These are phyloP conservation scores for Gonatopus flavifemur DNA, from an alignment of 1,140 invertebrate genomes.

Conservation along the genomic window DNA sequence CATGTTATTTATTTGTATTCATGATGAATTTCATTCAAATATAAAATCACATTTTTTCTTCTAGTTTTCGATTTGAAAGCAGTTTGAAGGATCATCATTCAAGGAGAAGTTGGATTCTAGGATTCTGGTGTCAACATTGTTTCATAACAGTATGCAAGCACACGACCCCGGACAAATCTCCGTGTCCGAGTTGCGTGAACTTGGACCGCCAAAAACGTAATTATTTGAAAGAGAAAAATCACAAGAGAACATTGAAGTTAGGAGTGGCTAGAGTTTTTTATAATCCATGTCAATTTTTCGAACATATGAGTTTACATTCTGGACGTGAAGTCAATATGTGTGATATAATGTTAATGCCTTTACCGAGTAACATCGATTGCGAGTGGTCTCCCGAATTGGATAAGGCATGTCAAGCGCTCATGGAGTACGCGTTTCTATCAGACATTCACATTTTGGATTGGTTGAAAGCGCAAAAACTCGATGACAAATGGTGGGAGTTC, in stretches of 20 bases:
- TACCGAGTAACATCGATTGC: constrained; percentile 29
- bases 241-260: constrained; percentile 27
- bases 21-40: too few species aligned
- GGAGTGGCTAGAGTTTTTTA: constrained; percentile 44
- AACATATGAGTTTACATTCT: constrained; percentile 40
- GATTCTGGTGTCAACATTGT: constrained; percentile 44
- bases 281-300: constrained; percentile 50
- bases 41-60: constrained; percentile 14
- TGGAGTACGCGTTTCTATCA: constrained; percentile 42
- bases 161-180: background rate
- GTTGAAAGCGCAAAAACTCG: constrained; percentile 31
- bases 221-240: constrained; percentile 30
- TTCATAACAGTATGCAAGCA: constrained; percentile 35
- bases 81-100: constrained; percentile 40
- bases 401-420: constrained; percentile 35
- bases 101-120: constrained; percentile 45
- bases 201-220: constrained; percentile 27
- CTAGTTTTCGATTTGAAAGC: constrained; percentile 39
- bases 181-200: constrained; percentile 24
- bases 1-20: too few species aligned
- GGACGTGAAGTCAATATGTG: constrained; percentile 30
- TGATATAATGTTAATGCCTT: constrained; percentile 50
- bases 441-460: constrained; percentile 45
- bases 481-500: constrained; percentile 40
- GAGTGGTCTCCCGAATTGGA: constrained; percentile 36